A percentile compares a stretch with the other conserved stretches of the same genome.
Conservation (phyloP, 2,113 vertebrate species). For the Crotalus viridis region DNA sequence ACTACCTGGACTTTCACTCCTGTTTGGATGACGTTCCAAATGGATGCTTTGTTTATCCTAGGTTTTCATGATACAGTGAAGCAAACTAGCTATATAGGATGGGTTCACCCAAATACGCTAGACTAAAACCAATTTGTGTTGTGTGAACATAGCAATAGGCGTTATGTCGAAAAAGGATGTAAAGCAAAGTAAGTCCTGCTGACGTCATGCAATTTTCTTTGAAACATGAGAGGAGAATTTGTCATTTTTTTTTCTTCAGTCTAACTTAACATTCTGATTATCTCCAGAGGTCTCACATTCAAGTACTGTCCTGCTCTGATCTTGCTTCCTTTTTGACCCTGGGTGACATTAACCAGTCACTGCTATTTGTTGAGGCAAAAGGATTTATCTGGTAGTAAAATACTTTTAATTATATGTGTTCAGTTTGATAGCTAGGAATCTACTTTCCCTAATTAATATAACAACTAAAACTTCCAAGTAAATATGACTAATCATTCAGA, state of each 20-base stretch:
- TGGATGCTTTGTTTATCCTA: background rate
- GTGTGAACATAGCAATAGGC: background rate
- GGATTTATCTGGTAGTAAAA: background rate
- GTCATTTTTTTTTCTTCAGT: background rate
- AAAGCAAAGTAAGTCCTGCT: background rate
- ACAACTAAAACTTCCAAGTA: background rate
- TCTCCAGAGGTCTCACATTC: background rate
- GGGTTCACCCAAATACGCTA: background rate
- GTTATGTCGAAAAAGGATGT: background rate
- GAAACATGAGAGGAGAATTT: background rate
- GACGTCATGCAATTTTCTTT: background rate
- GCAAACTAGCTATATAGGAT: background rate
- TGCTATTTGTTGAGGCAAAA: background rate
- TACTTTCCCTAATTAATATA: background rate
- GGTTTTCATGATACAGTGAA: background rate
- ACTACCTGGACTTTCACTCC: background rate
- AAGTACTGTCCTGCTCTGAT: background rate
- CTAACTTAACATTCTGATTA: background rate
- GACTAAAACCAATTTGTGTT: background rate
- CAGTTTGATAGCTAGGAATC: background rate
- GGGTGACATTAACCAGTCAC: background rate
- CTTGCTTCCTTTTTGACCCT: background rate
- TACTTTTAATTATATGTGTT: background rate
- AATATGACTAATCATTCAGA: background rate
- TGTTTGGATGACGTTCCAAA: fast-evolving